These are phyloP conservation scores for Drosophila persimilis DNA, from an alignment of 1,140 invertebrate genomes.

Conservation along the genomic window DNA sequence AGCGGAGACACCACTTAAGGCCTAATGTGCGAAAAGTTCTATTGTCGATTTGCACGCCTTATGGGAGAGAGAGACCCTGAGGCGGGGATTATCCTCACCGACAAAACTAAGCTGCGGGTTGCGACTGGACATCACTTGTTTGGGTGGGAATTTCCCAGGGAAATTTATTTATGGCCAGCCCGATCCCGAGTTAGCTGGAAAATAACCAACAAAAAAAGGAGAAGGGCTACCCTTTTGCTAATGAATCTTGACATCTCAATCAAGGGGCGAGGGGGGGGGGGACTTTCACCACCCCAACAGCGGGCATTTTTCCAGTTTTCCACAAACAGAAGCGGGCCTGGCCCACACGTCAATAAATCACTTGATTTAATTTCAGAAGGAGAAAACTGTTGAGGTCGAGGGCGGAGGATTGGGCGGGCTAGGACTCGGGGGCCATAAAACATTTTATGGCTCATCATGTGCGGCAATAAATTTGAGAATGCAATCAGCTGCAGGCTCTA, in stretches of 20 bases:
- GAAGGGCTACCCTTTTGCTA: conserved; percentile 32
- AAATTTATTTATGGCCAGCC: conserved; percentile 21
- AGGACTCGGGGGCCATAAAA: conserved; percentile 60
- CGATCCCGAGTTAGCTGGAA: conserved; percentile 29
- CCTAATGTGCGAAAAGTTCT: conserved; percentile 80
- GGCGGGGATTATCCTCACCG: conserved; percentile 33
- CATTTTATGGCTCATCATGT: conserved; percentile 80
- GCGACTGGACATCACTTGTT: conserved; percentile 53
- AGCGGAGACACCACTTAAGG: conserved; percentile 42
- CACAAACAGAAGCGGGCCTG: conserved; percentile 37
- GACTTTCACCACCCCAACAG: conserved; percentile 50
- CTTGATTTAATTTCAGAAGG: conserved; percentile 73
- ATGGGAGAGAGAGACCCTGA: background rate
- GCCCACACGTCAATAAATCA: conserved; percentile 65
- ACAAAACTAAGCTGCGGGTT: conserved; percentile 36
- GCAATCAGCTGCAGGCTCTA: conserved; percentile 51
- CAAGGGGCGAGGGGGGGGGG: conserved; percentile 2
- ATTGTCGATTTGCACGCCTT: conserved; percentile 74
- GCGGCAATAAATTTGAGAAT: conserved; percentile 74
- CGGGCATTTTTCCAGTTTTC: conserved; percentile 33
- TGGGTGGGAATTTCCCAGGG: conserved; percentile 36
- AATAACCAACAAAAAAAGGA: conserved; percentile 9
- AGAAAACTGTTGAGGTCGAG: conserved; percentile 65
- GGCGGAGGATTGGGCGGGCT: background rate
- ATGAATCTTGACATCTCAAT: conserved; percentile 80